Conservation (phyloP, 1,140 invertebrate genomes). For the Thaumetopoea pityocampa region DNA sequence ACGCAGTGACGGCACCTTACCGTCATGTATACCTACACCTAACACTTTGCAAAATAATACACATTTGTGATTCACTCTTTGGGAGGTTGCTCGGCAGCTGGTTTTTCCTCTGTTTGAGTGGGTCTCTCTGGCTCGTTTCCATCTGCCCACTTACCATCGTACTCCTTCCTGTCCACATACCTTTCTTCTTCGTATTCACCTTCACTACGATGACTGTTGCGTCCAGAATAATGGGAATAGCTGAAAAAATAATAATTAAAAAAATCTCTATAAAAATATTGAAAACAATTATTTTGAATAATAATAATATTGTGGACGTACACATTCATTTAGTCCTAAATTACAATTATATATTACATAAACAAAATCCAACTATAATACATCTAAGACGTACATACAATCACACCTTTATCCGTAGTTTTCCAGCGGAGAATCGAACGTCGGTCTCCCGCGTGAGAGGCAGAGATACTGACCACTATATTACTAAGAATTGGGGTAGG, state of each 20-base stretch:
- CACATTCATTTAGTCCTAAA: too few species aligned
- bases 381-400: too few species aligned
- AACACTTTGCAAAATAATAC: slow-evolving; percentile 8
- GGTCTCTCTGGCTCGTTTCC: slow-evolving; percentile 60
- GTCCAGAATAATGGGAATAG: slow-evolving; percentile 71
- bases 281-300: background rate
- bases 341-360: too few species aligned
- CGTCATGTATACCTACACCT: slow-evolving; percentile 4
- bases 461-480: too few species aligned
- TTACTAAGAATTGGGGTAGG: too few species aligned
- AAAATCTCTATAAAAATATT: background rate
- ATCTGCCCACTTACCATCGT: slow-evolving; percentile 80
- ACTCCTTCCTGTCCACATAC: slow-evolving; percentile 77
- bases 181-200: slow-evolving; percentile 83
- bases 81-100: slow-evolving; percentile 41
- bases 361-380: too few species aligned
- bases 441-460: too few species aligned
- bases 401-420: too few species aligned
- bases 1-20: slow-evolving; percentile 2
- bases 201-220: slow-evolving; percentile 82
- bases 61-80: slow-evolving; percentile 32
- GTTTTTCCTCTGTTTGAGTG: slow-evolving; percentile 48
- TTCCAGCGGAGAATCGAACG: too few species aligned
- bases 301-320: background rate
- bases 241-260: slow-evolving; percentile 28